Evolutionary conservation across 2,113 vertebrate genomes (phyloP), one percentile per base, ranked within the genome.

Genomic region (Dicrurus megarhynchus): DNA sequence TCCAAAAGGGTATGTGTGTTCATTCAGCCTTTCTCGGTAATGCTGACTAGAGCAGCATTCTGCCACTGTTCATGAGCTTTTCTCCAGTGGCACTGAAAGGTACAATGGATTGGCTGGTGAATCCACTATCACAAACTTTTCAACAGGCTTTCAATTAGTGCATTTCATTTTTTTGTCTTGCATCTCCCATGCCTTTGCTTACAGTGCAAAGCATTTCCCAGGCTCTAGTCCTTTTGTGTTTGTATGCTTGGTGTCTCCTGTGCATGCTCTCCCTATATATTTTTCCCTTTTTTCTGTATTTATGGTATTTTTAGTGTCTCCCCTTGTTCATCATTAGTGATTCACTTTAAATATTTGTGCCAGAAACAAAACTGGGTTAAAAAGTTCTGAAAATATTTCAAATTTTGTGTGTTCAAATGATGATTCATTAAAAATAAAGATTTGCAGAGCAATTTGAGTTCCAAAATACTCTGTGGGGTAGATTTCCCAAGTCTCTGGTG

Each of bases 1-100:
- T 41, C 81, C 2, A 0, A 26, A 67, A 75, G 42, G 52, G 79
- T 46, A n/a, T 0, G 0, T 1, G 1, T 20, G 42, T 55, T 5
- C 37, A 18, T 87, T 82, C 3, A 4, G 61, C 28, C 10, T 83
- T 88, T 87, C 74, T 65, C 0, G 0, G 41, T 69, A 79, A 22
- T 35, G 70, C 82, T 91, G 87, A 90, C 78, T 71, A 11, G 49
- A 79, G 74, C 27, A 44, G 44, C 37, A 32, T 35, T 91, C 37
- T 90, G 49, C 19, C 41, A 26, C 57, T 41, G 44, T 35, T 46
- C 10, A 3, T 47, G 56, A 82, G 77, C 8, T 87, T 89, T 87
- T 59, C 52, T 82, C 24, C 41, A 33, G 7, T 37, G 30, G 21
- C 30, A 50, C 47, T 35, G 35, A 49, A 53, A 81, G 35, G 18